Evolutionary conservation across 2,113 vertebrate genomes (phyloP), one percentile per base, ranked within the genome.

Genomic region (Microcebus lehilahytsara): DNA sequence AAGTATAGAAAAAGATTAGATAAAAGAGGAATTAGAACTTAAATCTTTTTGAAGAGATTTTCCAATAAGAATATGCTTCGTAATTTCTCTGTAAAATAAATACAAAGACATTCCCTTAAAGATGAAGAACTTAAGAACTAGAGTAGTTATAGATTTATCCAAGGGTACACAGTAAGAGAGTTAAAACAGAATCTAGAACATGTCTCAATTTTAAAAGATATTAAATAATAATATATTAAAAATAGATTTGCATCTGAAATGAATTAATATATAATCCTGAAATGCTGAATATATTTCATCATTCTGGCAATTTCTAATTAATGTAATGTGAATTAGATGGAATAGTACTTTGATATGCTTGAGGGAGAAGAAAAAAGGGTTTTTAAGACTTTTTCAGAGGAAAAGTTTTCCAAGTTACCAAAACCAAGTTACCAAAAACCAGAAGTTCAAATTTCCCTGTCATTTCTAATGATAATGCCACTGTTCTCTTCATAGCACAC

Each of bases 181-280:
- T 56, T 37, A 4, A 20, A 83, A 72, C 23, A 80, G 53, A 90
- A 94, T 60, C 25, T 46, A 62, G 27, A 93, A 90, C 3, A 56
- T 12, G 12, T 58, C 22, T 71, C 27, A 79, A 42, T 80, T 91
- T 84, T 89, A 77, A 58, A 71, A 77, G 13, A 64, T 53, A 88
- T 75, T 89, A 53, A 95, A 89, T 72, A 88, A 83, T 46, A 66
- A 72, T 85, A 58, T n/a, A 81, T 58, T 91, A 93, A 91, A 95
- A 80, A 86, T 53, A 71, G 14, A 89, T 84, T 87, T 89, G 42
- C 40, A 77, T 91, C 69, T 87, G 69, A 86, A 86, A 67, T n/a
- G 85, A 89, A 85, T 80, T 37, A 75, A 30, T 53, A 86, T 37
- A 37, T 27, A 79, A 60, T 42, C 62, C 53, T 79, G 34, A 91